A percentile compares a stretch with the other conserved stretches of the same genome.
Conservation (phyloP, 2,113 vertebrate genomes). For the Baryphthengus martii region DNA sequence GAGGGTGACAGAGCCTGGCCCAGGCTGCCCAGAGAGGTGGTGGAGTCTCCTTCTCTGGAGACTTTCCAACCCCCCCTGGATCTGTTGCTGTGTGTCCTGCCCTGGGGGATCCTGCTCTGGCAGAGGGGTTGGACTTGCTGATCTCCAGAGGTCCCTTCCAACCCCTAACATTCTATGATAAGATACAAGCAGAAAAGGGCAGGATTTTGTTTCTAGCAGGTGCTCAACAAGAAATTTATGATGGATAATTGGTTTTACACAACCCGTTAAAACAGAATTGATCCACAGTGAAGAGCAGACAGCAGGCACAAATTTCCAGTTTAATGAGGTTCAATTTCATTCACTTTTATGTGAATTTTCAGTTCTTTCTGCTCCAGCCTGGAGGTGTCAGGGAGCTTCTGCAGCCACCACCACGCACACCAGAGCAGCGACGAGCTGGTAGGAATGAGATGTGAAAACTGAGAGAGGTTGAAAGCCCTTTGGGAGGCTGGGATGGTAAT, state of each 20-base stretch:
- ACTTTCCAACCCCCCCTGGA: too few relatives aligned
- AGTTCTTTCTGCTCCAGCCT: not conserved
- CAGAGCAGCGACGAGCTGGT: not conserved
- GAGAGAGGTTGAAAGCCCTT: not conserved
- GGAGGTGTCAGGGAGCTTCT: not conserved
- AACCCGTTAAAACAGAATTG: not conserved
- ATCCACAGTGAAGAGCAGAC: not conserved
- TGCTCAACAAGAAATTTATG: not conserved
- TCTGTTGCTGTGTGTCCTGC: too few relatives aligned
- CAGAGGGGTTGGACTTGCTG: too few relatives aligned
- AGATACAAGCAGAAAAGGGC: not conserved
- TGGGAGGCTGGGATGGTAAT: conserved; percentile 25
- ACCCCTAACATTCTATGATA: too few relatives aligned
- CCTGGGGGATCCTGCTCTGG: too few relatives aligned
- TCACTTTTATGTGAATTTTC: not conserved
- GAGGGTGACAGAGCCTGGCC: too few relatives aligned
- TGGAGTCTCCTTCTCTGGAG: too few relatives aligned
- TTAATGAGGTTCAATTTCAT: not conserved
- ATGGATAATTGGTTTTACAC: not conserved
- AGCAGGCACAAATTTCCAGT: not conserved
- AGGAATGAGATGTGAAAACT: not conserved
- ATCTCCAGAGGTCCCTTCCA: too few relatives aligned
- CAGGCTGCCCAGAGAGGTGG: too few relatives aligned
- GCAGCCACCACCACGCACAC: rapidly evolving
- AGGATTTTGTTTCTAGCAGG: not conserved